Base-by-base conservation (phyloP, 2,113 vertebrate genomes). In the Leptodactylus fuscus region DNA sequence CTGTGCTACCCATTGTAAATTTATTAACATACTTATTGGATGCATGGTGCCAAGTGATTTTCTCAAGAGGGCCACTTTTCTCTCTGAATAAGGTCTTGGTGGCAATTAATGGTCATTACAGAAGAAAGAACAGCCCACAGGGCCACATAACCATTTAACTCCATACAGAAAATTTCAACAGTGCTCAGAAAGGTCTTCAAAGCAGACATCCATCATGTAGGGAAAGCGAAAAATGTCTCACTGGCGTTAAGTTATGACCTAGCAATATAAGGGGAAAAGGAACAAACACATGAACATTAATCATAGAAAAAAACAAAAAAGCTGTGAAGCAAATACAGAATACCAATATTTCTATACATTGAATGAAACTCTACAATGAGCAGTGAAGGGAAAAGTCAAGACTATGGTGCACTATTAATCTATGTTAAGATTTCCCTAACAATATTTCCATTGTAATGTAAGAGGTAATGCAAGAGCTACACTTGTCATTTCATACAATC, bases 101-200 rank as follows among this genome's bases (percentile, higher is more conserved):
- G 73, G 55, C 82, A 85, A 74, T 29, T 62, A 51, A 75, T 53
- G 69, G 38, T 76, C 46, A 82, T 76, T 83, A 76, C 27, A 48
- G 41, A 16, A 58, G 46, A 79, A 48, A 69, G 20, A 79, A 70
- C 32, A 44, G 29, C 5, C 75, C 34, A 32, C 32, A 69, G 60
- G 74, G 60, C 46, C 60, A 85, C 32, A 85, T 69, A 67, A 78
- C 74, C 36, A 74, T 85, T 85, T 53, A 85, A 32, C 44, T 48
- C 29, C 38, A 77, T 84, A 10, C 4, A 11, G 83, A 29, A 85
- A 69, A 51, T 78, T 62, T 75, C 27, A 85, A 78, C 46, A 69
- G 32, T 27, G 44, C 53, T 44, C 49, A 29, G 69, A 46, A 83
- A 78, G 10, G 24, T 62, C 22, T 69, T 69, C 12, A 69, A 48